These are phyloP conservation scores for Acronicta aceris DNA, from an alignment of 2,888 invertebrate species.

Conservation along the genomic window DNA sequence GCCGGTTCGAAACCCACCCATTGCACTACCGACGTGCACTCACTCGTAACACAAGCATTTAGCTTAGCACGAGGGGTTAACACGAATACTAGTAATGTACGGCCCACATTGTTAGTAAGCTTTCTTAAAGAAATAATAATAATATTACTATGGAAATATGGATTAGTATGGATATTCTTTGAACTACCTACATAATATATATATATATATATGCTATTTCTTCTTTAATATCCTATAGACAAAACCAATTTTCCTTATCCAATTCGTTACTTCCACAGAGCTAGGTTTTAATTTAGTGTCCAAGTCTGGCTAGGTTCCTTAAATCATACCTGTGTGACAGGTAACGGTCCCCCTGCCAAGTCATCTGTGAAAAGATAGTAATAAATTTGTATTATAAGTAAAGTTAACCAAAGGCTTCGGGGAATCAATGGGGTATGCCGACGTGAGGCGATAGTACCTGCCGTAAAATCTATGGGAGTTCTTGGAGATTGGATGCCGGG, in stretches of 20 bases:
- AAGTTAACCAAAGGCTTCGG: constrained; percentile 65
- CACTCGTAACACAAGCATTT: too few relatives aligned
- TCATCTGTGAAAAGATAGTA: constrained; percentile 78
- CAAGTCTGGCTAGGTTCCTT: constrained; percentile 71
- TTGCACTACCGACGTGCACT: too few relatives aligned
- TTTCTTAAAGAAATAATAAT: too few relatives aligned
- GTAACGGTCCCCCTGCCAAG: constrained; percentile 67
- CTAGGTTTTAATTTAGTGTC: constrained; percentile 75
- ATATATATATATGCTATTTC: background rate
- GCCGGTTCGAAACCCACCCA: too few relatives aligned
- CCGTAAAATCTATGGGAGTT: constrained; percentile 33
- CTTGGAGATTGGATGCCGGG: constrained; percentile 8
- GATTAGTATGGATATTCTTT: too few relatives aligned
- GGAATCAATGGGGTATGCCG: constrained; percentile 68
- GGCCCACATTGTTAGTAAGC: too few relatives aligned
- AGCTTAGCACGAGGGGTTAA: too few relatives aligned
- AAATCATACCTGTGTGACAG: constrained; percentile 80
- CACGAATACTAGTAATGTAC: too few relatives aligned
- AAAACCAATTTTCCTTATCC: constrained; percentile 42
- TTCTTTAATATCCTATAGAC: constrained; percentile 12
- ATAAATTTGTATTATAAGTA: constrained; percentile 69
- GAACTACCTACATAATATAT: too few relatives aligned
- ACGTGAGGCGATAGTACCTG: constrained; percentile 48
- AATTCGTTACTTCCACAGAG: constrained; percentile 46
- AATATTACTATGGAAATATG: too few relatives aligned